Conservation (phyloP, 2,113 vertebrate species). For the Dicaeum eximium region DNA sequence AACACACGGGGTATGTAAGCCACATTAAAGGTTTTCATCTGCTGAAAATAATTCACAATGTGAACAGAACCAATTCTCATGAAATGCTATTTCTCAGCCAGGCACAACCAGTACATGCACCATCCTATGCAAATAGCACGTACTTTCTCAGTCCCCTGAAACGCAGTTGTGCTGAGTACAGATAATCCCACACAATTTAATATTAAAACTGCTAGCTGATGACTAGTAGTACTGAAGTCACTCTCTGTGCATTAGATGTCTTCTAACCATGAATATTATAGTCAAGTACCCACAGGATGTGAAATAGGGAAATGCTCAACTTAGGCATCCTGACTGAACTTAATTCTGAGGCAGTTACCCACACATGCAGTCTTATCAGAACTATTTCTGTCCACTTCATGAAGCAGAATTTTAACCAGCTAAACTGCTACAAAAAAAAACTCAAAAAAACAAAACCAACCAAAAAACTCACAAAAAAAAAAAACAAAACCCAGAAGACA, state of each 20-base stretch:
- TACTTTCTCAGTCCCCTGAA: not conserved
- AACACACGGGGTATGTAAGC: not conserved
- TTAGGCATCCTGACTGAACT: not conserved
- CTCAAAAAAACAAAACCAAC: not conserved
- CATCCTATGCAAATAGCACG: not conserved
- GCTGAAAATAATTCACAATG: not conserved
- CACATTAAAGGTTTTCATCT: not conserved
- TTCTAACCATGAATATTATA: not conserved
- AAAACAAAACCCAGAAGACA: too few species aligned
- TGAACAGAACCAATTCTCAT: not conserved
- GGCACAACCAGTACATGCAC: not conserved
- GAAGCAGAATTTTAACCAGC: not conserved
- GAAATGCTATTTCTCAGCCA: not conserved
- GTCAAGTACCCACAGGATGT: not conserved
- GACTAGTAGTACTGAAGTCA: not conserved
- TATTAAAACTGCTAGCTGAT: not conserved
- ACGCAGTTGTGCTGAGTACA: accelerated
- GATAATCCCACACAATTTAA: not conserved
- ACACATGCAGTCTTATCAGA: not conserved
- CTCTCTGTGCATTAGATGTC: not conserved
- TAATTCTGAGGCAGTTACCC: not conserved
- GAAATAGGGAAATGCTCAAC: not conserved
- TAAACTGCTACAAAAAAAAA: not conserved
- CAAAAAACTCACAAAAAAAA: not conserved
- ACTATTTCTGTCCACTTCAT: not conserved